Conservation (phyloP, 2,888 invertebrate species). For the Leptothorax acervorum region DNA sequence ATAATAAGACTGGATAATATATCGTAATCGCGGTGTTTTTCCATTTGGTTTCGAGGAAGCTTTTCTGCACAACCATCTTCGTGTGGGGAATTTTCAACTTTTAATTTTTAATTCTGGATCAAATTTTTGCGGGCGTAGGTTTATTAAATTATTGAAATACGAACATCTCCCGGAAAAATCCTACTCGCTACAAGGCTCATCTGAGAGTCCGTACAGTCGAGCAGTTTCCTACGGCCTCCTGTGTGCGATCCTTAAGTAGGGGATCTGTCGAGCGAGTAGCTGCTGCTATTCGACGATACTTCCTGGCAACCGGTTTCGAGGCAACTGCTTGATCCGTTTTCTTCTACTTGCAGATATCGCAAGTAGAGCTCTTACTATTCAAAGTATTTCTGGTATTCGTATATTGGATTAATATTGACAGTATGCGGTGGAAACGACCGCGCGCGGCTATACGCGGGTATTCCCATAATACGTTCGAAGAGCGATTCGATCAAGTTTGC, state of each 20-base stretch:
- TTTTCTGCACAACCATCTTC: not conserved
- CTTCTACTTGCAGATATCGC: constrained; percentile 71
- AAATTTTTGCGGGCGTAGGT: not conserved
- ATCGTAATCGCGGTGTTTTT: not conserved
- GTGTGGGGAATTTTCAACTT: not conserved
- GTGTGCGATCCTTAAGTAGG: constrained; percentile 62
- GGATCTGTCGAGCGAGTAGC: constrained; percentile 69
- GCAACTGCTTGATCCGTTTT: constrained; percentile 75
- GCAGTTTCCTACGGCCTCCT: constrained; percentile 28
- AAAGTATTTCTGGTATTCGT: constrained; percentile 49
- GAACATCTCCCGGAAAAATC: not conserved
- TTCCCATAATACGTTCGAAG: not conserved
- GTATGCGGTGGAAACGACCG: constrained; percentile 9
- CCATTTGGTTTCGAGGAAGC: not conserved
- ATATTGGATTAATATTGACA: constrained; percentile 48
- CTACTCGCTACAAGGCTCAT: constrained; percentile 10
- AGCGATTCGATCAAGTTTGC: constrained; percentile 43
- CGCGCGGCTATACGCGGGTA: not conserved
- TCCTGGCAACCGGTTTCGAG: constrained; percentile 75
- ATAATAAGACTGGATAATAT: not conserved
- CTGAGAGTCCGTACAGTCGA: constrained; percentile 5
- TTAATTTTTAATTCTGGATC: not conserved
- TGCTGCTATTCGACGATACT: constrained; percentile 64
- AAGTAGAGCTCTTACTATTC: constrained; percentile 54
- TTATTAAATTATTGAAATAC: not conserved